phyloP scores from a whole-genome alignment of 2,888 invertebrate genomes.

The Atrina japonica region DNA sequence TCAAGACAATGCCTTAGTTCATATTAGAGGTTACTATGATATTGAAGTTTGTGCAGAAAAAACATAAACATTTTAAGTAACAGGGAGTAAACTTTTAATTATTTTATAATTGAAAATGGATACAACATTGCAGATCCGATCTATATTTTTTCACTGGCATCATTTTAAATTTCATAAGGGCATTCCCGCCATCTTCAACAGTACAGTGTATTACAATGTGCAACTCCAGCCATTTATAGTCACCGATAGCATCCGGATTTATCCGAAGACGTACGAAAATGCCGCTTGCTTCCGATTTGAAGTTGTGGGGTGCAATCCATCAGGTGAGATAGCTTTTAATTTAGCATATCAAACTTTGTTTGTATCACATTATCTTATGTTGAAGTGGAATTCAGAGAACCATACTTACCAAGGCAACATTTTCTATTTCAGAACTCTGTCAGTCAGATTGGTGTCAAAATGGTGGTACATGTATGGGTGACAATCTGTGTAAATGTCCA shows the following conservation, averaged over 20 bases:
- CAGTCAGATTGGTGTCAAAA: slow-evolving; percentile 49
- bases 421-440: slow-evolving; percentile 56
- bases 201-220: slow-evolving; percentile 50
- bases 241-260: slow-evolving; percentile 54
- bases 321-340: slow-evolving; percentile 30
- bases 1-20: too few relatives aligned
- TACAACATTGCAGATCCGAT: too few relatives aligned
- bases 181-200: slow-evolving; percentile 53
- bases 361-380: too few relatives aligned
- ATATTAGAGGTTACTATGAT: too few relatives aligned
- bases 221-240: slow-evolving; percentile 46
- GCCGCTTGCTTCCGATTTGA: slow-evolving; percentile 57
- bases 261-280: slow-evolving; percentile 30
- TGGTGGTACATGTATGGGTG: slow-evolving; percentile 57
- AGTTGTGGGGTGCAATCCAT: slow-evolving; percentile 58
- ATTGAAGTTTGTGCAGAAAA: too few relatives aligned
- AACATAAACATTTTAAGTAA: too few relatives aligned
- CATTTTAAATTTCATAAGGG: too few relatives aligned
- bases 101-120: too few relatives aligned
- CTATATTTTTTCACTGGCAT: too few relatives aligned
- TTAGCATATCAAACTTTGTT: neutral
- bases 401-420: too few relatives aligned
- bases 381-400: too few relatives aligned
- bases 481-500: slow-evolving; percentile 51
- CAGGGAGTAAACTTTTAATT: too few relatives aligned